These are phyloP conservation scores for Drosophila kuntzei DNA, from an alignment of 2,888 invertebrate genomes.

Conservation along the genomic window DNA sequence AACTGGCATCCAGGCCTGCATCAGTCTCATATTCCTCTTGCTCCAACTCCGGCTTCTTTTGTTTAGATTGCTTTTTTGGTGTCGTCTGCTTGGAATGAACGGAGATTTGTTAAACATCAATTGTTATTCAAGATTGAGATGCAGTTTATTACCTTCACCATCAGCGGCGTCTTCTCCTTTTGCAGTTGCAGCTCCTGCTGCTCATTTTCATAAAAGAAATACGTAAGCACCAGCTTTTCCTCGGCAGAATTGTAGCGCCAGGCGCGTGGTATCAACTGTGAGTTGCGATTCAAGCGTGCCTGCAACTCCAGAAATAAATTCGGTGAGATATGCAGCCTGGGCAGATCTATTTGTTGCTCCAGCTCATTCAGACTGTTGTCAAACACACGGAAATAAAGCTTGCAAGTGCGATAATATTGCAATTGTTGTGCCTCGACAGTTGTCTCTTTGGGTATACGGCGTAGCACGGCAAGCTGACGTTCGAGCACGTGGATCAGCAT, in stretches of 20 bases:
- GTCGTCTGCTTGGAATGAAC: background rate
- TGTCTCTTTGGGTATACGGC: slow-evolving; percentile 38
- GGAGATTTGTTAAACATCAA: background rate
- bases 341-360: slow-evolving; percentile 68
- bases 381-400: slow-evolving; percentile 57
- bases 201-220: slow-evolving; percentile 79
- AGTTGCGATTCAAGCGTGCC: slow-evolving; percentile 70
- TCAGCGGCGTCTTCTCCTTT: background rate
- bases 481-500: slow-evolving; percentile 83
- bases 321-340: slow-evolving; percentile 80
- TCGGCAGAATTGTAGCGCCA: slow-evolving; percentile 66
- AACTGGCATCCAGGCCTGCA: slow-evolving; percentile 47
- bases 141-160: background rate
- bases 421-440: slow-evolving; percentile 28
- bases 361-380: slow-evolving; percentile 13
- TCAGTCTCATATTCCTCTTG: slow-evolving; percentile 59
- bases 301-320: slow-evolving; percentile 70
- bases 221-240: slow-evolving; percentile 77
- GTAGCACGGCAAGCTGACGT: slow-evolving; percentile 75
- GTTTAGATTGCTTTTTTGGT: background rate
- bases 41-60: background rate
- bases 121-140: background rate
- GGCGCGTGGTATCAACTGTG: slow-evolving; percentile 70
- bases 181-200: slow-evolving; percentile 34
- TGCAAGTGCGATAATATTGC: slow-evolving; percentile 50